These are phyloP conservation scores for Micromys minutus DNA, from an alignment of 2,113 vertebrate genomes.

Conservation along the genomic window DNA sequence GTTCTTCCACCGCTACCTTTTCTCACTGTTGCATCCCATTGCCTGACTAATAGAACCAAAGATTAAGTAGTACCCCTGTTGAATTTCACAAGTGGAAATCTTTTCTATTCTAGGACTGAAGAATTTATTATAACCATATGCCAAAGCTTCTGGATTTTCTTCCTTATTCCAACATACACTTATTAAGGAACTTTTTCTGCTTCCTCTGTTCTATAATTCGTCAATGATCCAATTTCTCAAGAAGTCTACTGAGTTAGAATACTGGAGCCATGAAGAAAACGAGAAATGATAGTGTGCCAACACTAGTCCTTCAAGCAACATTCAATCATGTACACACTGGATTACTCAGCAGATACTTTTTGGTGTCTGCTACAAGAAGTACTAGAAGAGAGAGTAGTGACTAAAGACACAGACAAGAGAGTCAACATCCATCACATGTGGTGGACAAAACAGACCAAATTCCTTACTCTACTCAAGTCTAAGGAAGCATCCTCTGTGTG, in stretches of 20 bases:
- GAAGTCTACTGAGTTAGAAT: neutral
- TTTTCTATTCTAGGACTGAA: neutral
- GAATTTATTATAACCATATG: neutral
- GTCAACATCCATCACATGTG: neutral
- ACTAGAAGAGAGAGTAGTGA: neutral
- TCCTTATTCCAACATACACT: neutral
- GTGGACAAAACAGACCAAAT: neutral
- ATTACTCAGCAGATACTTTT: neutral
- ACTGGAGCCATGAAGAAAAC: neutral
- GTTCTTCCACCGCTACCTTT: neutral
- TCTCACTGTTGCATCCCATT: neutral
- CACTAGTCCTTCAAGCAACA: neutral
- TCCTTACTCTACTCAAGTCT: neutral
- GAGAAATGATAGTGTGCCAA: neutral
- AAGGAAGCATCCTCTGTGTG: neutral
- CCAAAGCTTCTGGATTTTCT: neutral
- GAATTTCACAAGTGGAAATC: slow-evolving; percentile 14
- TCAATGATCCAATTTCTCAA: neutral
- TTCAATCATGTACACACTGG: neutral
- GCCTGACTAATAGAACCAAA: neutral
- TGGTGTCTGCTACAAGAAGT: neutral
- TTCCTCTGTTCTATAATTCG: slow-evolving; percentile 9
- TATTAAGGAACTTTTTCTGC: neutral
- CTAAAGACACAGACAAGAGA: neutral
- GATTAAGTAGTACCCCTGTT: neutral